These are phyloP conservation scores for Chaetodon auriga DNA, from an alignment of 2,113 vertebrate species.

Conservation along the genomic window DNA sequence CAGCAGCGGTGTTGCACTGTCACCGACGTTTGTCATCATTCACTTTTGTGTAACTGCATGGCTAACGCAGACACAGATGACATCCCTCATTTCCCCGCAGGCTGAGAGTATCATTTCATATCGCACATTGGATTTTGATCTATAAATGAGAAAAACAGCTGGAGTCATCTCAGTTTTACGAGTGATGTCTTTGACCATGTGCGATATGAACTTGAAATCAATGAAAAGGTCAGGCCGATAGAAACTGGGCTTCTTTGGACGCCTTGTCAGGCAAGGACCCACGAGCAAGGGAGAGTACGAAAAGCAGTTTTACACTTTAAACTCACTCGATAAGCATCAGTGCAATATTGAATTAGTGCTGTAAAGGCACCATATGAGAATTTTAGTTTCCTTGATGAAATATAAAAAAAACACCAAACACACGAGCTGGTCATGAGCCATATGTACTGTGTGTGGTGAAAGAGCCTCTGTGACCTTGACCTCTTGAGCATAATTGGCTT, in stretches of 20 bases:
- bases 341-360: neutral
- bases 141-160: constrained; percentile 24
- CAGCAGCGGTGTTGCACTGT: constrained; percentile 3
- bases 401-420: constrained; percentile 10
- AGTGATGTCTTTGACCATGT: constrained; percentile 45
- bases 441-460: neutral
- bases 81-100: constrained; percentile 13
- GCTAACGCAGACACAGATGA: constrained; percentile 19
- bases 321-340: neutral
- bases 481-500: neutral
- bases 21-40: constrained; percentile 1
- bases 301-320: neutral
- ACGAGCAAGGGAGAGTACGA: neutral
- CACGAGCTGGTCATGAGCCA: neutral
- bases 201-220: constrained; percentile 60
- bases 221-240: constrained; percentile 51
- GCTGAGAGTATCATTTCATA: neutral
- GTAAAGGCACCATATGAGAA: neutral
- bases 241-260: neutral
- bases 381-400: constrained; percentile 3
- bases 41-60: neutral
- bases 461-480: constrained; percentile 27
- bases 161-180: constrained; percentile 28
- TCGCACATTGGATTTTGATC: constrained; percentile 29
- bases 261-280: neutral